phyloP scores from a whole-genome alignment of 1,140 invertebrate genomes.

The Pseudomyrmex dendroicus region DNA sequence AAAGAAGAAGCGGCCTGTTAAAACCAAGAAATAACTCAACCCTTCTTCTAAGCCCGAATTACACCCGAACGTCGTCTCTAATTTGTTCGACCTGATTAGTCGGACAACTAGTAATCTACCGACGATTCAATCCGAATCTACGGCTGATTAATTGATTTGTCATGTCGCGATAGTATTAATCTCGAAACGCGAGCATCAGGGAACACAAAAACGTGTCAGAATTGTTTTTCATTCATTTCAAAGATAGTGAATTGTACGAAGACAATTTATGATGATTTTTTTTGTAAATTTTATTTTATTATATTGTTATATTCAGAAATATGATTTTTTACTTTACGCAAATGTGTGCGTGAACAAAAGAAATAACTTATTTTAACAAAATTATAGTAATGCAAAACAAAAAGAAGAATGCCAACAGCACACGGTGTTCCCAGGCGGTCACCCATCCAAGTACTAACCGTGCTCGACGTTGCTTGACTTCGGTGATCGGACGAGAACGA shows the following conservation, averaged over 20 bases:
- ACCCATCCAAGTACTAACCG: too few species aligned
- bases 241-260: background rate
- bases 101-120: slow-evolving; percentile 2
- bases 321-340: too few species aligned
- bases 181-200: background rate
- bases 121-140: background rate
- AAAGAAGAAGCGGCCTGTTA: slow-evolving; percentile 85
- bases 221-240: background rate
- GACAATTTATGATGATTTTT: background rate
- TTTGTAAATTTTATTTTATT: background rate
- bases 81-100: background rate
- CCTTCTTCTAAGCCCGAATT: background rate
- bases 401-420: too few species aligned
- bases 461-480: too few species aligned
- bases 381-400: too few species aligned
- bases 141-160: slow-evolving; percentile 7
- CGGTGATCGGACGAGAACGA: too few species aligned
- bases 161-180: background rate
- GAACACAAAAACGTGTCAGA: background rate
- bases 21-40: slow-evolving; percentile 82
- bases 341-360: too few species aligned
- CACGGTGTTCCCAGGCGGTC: too few species aligned
- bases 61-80: background rate
- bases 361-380: too few species aligned
- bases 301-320: too few species aligned